A percentile compares a stretch with the other conserved stretches of the same genome.
Evolutionary conservation across 1,140 invertebrate genomes (phyloP).

Genomic region (Stegodyphus dumicola): DNA sequence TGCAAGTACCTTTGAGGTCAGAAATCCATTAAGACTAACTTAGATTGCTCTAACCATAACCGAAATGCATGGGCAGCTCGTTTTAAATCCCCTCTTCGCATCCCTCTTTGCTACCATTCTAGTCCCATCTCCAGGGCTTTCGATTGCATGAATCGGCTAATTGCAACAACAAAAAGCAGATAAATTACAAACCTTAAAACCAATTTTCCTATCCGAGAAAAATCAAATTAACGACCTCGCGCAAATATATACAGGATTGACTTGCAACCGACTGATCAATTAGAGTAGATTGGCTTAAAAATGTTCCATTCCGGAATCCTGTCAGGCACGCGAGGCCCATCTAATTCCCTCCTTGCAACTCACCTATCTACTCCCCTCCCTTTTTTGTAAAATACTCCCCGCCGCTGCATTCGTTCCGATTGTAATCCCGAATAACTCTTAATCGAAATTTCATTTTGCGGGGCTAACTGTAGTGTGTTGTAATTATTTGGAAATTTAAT

Average conservation of each 20-base stretch:
- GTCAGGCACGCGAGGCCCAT: background rate
- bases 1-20: too few relatives aligned
- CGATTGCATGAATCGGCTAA: background rate
- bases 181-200: background rate
- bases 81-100: too few relatives aligned
- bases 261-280: background rate
- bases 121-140: background rate
- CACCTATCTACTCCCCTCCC: background rate
- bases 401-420: background rate
- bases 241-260: background rate
- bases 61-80: too few relatives aligned
- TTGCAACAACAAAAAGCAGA: background rate
- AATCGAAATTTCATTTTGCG: conserved; percentile 52
- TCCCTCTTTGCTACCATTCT: too few relatives aligned
- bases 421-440: background rate
- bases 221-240: conserved; percentile 25
- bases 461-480: background rate
- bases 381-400: background rate
- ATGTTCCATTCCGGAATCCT: background rate
- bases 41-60: too few relatives aligned
- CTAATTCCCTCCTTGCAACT: background rate
- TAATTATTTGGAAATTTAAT: conserved; percentile 59
- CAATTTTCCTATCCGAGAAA: conserved; percentile 5
- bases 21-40: too few relatives aligned
- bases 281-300: background rate